These are phyloP conservation scores for Porites cylindrica DNA, from an alignment of 92 coral and sea anemone species.

Conservation along the genomic window DNA sequence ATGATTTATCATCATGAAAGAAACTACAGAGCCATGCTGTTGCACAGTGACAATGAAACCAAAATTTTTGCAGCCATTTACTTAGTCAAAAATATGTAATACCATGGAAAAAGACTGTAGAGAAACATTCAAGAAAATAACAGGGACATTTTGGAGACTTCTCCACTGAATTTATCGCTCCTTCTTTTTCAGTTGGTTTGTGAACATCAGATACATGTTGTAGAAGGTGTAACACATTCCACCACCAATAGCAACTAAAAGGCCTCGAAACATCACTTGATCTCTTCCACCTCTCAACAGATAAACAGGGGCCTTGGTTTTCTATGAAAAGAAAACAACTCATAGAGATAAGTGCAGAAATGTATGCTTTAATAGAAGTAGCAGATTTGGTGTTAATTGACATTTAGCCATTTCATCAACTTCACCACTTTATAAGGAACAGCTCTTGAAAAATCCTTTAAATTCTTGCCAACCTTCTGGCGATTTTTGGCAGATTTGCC, in stretches of 20 bases:
- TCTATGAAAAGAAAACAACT: conserved; percentile 34
- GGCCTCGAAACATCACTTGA: conserved; percentile 76
- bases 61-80: not conserved
- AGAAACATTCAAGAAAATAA: not conserved
- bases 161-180: conserved; percentile 22
- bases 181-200: conserved; percentile 88
- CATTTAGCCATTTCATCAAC: no score
- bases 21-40: no score
- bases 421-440: no score
- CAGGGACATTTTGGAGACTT: not conserved
- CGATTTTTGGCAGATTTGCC: no score
- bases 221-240: conserved; percentile 80
- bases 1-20: no score
- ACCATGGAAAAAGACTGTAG: not conserved
- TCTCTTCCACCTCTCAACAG: conserved; percentile 86
- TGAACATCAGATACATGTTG: conserved; percentile 82
- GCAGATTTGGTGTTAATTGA: no score
- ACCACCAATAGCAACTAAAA: conserved; percentile 67
- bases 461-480: no score
- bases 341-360: not conserved
- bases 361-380: not conserved
- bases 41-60: no score
- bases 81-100: not conserved
- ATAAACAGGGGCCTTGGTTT: conserved; percentile 82
- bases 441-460: no score